Percentiles rank a stretch among this genome's conserved stretches.
Evolutionary conservation across 2,113 vertebrate species (phyloP).

Genomic region (Lynx canadensis): DNA sequence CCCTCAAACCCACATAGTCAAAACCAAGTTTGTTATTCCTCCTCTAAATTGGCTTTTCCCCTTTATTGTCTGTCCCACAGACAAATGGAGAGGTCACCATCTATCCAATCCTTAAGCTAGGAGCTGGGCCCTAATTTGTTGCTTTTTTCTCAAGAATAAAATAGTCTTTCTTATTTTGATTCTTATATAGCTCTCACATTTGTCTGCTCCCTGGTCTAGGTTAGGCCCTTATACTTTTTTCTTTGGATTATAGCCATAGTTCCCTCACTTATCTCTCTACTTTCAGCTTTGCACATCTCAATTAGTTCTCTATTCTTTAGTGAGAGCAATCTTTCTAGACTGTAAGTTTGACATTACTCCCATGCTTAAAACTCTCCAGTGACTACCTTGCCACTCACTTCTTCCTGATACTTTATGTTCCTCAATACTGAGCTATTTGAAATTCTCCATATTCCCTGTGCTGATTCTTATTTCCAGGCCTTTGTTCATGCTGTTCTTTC

Average conservation of each 20-base stretch:
- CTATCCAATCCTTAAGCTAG: background rate
- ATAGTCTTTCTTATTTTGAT: background rate
- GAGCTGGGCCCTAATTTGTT: background rate
- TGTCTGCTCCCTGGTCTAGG: background rate
- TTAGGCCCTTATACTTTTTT: background rate
- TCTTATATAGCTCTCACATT: background rate
- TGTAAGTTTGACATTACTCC: background rate
- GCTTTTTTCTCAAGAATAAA: background rate
- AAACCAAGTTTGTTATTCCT: slow-evolving; percentile 3
- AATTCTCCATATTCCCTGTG: background rate
- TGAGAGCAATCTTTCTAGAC: background rate
- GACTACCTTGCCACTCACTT: background rate
- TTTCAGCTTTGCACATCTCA: background rate
- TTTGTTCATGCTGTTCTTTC: background rate
- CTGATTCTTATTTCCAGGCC: background rate
- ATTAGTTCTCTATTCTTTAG: background rate
- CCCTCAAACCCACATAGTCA: background rate
- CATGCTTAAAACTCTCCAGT: background rate
- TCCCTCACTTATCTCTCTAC: background rate
- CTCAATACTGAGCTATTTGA: background rate
- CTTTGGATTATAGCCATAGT: background rate
- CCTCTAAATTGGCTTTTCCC: background rate
- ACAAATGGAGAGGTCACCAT: background rate
- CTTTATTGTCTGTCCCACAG: background rate
- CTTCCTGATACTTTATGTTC: background rate